Evolutionary conservation across 2,888 invertebrate species (phyloP).

Genomic region (Drosophila rellima): DNA sequence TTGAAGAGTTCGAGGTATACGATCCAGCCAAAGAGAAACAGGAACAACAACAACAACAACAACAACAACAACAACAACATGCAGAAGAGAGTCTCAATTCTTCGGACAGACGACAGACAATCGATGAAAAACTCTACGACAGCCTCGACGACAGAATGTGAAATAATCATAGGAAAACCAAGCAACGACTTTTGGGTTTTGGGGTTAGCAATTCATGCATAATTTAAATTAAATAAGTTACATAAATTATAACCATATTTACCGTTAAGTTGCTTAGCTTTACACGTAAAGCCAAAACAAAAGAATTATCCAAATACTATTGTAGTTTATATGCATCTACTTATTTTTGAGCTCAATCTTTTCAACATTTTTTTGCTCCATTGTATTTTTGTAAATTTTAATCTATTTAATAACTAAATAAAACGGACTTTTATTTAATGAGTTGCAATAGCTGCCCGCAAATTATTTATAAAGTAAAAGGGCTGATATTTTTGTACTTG

Average conservation of each 20-base stretch:
- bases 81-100: conserved; percentile 13
- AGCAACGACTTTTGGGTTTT: conserved; percentile 55
- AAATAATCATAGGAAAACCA: background rate
- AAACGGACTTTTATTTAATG: conserved; percentile 53
- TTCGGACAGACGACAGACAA: conserved; percentile 34
- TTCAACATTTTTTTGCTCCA: conserved; percentile 9
- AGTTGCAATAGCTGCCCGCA: conserved; percentile 31
- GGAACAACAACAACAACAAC: conserved; percentile 36
- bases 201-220: conserved; percentile 41
- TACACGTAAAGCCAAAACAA: conserved; percentile 69
- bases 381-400: conserved; percentile 44
- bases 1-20: conserved; percentile 92
- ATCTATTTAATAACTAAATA: conserved; percentile 52
- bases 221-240: conserved; percentile 7
- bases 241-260: conserved; percentile 17
- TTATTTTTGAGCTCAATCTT: conserved; percentile 28
- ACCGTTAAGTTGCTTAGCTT: conserved; percentile 41
- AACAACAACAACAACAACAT: conserved; percentile 22
- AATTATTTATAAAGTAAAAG: conserved; percentile 22
- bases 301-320: conserved; percentile 61
- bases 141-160: conserved; percentile 84
- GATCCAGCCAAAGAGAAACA: conserved; percentile 85
- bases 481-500: background rate
- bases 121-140: conserved; percentile 74
- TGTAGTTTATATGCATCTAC: conserved; percentile 13